Conservation (phyloP, 2,888 invertebrate species). For the Boloria euphrosyne region DNA sequence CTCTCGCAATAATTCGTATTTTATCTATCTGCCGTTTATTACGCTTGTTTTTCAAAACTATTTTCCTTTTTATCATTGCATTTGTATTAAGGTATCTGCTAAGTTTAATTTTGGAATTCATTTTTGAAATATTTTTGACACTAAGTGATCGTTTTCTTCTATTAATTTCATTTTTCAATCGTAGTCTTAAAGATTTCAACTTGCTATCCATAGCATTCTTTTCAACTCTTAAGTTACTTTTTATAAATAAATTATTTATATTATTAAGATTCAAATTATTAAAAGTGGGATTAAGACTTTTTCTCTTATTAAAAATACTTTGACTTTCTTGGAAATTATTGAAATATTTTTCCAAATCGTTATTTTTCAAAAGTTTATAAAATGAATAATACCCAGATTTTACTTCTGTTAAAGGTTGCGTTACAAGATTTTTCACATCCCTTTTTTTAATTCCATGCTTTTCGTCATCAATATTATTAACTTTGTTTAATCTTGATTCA, state of each 20-base stretch:
- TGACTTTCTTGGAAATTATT: constrained; percentile 3
- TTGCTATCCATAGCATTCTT: background rate
- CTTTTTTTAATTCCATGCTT: constrained; percentile 38
- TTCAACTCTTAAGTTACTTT: constrained; percentile 3
- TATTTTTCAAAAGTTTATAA: constrained; percentile 7
- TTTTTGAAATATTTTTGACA: constrained; percentile 53
- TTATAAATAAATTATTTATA: constrained; percentile 6
- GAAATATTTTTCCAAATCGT: constrained; percentile 11
- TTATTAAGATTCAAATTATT: constrained; percentile 7
- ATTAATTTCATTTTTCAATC: constrained; percentile 47
- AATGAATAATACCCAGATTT: constrained; percentile 2
- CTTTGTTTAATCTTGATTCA: constrained; percentile 34
- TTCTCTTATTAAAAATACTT: background rate
- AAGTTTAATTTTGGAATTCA: constrained; percentile 56
- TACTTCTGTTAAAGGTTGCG: constrained; percentile 6
- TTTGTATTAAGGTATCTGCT: constrained; percentile 61
- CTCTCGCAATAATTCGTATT: constrained; percentile 62
- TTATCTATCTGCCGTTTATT: constrained; percentile 64
- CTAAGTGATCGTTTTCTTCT: constrained; percentile 57
- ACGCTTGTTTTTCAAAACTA: constrained; percentile 59
- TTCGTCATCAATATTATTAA: constrained; percentile 33
- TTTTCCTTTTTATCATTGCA: constrained; percentile 50
- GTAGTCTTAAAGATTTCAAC: constrained; percentile 38
- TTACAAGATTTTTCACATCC: constrained; percentile 24
- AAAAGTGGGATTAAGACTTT: background rate